Base-by-base conservation (phyloP, 2,888 invertebrate genomes). In the Caenorhabditis doughertyi region DNA sequence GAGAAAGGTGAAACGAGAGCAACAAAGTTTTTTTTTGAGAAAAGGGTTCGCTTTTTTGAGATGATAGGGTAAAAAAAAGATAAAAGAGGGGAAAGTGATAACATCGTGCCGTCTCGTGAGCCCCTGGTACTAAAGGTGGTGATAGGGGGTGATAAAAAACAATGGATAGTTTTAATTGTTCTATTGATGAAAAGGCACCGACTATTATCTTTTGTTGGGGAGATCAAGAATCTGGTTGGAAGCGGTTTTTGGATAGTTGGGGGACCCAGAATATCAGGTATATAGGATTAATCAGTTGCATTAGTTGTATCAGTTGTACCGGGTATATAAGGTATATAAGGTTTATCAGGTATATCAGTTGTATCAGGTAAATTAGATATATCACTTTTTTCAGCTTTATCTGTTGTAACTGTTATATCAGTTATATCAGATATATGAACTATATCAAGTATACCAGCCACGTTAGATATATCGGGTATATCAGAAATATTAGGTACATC, bases 1-100 rank as follows among this genome's bases (percentile, higher is more conserved):
- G 35, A 62, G 44, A 39, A 21, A 16, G 8, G 47, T 21, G 65
- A 51, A 25, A 51, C 13, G 13, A 51, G n/a, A 44, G 16, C 7
- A 47, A 8, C 18, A 47, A 47, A 18, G 44, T 49, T 65, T 32
- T 65, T 44, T 27, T 27, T n/a, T n/a, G n/a, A 29, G 39, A 2
- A 29, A n/a, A 44, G 16, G 21, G 27, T 47, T 47, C 44, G 44
- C n/a, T n/a, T 47, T 47, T 18, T 47, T 47, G 21, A 53, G 55
- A 39, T 42, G 55, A 55, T 53, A 25, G 51, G 67, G 49, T 16
- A 29, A 35, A 68, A 68, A 35, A 23, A 55, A 68, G 39, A 49
- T 35, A 9, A 35, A 35, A 35, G 35, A 35, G 7, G 35, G 35
- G 35, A 35, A 53, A 53, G 53, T 27, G 27, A 27, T 53, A 27